Evolutionary conservation across 1,140 invertebrate genomes (phyloP).

Genomic region (Drosophila kikkawai): DNA sequence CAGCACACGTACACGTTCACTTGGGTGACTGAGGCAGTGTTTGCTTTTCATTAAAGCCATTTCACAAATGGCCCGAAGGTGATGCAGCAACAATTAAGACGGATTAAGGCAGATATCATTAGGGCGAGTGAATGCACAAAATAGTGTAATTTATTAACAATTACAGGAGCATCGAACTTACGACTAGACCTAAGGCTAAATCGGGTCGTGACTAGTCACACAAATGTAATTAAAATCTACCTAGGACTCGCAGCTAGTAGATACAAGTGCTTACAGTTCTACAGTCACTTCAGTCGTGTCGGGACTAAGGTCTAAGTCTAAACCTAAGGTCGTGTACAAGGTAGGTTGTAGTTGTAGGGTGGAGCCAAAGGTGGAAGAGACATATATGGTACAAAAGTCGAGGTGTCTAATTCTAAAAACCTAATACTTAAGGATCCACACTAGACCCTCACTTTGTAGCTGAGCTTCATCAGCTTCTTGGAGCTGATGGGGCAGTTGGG

Average conservation of each 20-base stretch:
- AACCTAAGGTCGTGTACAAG: conserved; percentile 24
- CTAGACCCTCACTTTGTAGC: conserved; percentile 80
- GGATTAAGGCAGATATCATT: conserved; percentile 19
- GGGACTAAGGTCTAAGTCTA: conserved; percentile 26
- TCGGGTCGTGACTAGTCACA: conserved; percentile 48
- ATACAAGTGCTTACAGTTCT: conserved; percentile 24
- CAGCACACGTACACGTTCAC: conserved; percentile 16
- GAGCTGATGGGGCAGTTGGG: conserved; percentile 84
- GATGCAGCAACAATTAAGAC: conserved; percentile 22
- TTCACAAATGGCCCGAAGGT: conserved; percentile 32
- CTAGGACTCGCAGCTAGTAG: conserved; percentile 32
- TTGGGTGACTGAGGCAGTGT: conserved; percentile 16
- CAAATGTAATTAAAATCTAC: conserved; percentile 19
- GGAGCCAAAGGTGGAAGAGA: conserved; percentile 42
- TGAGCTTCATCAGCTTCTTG: conserved; percentile 83
- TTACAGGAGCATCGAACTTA: conserved; percentile 46
- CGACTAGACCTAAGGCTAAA: conserved; percentile 29
- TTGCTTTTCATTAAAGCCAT: conserved; percentile 8
- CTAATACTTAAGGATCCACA: conserved; percentile 32
- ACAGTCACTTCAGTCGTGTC: conserved; percentile 51
- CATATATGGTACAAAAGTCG: conserved; percentile 70
- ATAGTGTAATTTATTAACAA: conserved; percentile 41
- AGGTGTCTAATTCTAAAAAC: conserved; percentile 34
- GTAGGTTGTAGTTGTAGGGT: not conserved
- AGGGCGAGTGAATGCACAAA: conserved; percentile 19